Base-by-base conservation (phyloP, 2,797 vertebrate species). In the Macroramphosus scolopax region DNA sequence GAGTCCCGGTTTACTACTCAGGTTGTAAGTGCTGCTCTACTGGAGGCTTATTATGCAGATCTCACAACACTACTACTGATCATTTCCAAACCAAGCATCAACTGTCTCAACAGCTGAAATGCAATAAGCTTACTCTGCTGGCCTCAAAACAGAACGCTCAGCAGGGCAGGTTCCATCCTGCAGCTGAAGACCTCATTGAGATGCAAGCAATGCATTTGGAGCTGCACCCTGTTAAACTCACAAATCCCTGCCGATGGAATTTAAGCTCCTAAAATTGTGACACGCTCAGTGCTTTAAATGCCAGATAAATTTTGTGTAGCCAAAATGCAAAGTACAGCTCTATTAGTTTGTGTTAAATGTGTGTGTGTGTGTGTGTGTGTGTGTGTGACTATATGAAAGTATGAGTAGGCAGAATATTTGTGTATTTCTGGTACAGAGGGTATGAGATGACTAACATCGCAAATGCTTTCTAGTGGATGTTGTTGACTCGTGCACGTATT, bases 111-210 rank as follows among this genome's bases (percentile, higher is more conserved):
- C 64, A 72, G 61, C 64, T 65, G 62, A 78, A 79, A 75, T 61
- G 62, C 72, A 82, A 71, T 77, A 73, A 75, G 65, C 64, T 77
- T 58, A 32, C 76, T 67, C 69, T 41, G 69, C 66, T 75, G 69
- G 71, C 72, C 71, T 78, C 59, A 59, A 68, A 81, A 73, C 56
- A 73, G 53, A 77, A 47, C 22, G 22, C 81, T 76, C 80, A 82
- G 75, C 77, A 68, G 70, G 78, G 60, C 62, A 48, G 62, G 74
- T 75, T 77, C 56, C 57, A 71, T 79, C 71, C 72, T 76, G 77
- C 73, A 70, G 75, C 73, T 78, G 68, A 78, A 71, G 53, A 63
- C 59, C 71, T 85, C 65, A 84, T 85, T 85, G 67, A 82, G 72
- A 85, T 83, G 77, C 82, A 81, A 71, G 61, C 37, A 54, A 45